Evolutionary conservation across 1,140 invertebrate species (phyloP), one percentile per base, ranked within the genome.

Genomic region (Drosophila guanche): DNA sequence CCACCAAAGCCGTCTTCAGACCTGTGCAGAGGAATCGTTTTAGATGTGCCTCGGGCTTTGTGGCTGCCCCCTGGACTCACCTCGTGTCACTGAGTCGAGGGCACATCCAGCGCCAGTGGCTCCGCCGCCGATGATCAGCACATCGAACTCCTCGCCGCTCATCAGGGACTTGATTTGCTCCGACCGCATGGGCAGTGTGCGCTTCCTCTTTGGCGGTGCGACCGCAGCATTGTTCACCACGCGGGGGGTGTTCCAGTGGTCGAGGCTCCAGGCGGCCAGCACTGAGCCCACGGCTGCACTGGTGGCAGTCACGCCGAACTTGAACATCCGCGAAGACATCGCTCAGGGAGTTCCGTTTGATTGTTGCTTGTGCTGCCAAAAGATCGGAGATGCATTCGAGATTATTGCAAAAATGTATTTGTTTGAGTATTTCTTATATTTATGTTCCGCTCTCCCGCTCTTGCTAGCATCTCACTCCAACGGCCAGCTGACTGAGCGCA

Each of bases 121-220:
- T 50, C 98, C 98, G 12, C 98, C 98, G 6, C 99, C 99, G 89
- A 99, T 96, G 52, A 99, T 96, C 1, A 99, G 93, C 22, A 99
- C 94, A 93, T 99, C 99, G 92, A 96, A 99, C 46, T 93, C 92
- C 43, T 95, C 94, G 10, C 95, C 95, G 14, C 93, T 94, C 91
- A 97, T 94, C 10, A 99, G 92, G 1, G 94, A 94, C 54, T 95
- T 94, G 1, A 99, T 92, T 90, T 99, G 97, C 5, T 98, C 95
- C 4, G 94, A 93, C 71, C 98, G 93, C 1, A 95, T 93, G 1
- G 97, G 97, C 40, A 98, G 91, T 3, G 95, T 94, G 47, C 95
- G 92, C 92, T 96, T 97, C 55, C 93, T 91, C 50, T 94, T 93
- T 51, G 93, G 93, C 16, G 92, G 92, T 22, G 57, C 51, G 71